Evolutionary conservation across 2,888 invertebrate species (phyloP), one percentile per base, ranked within the genome.

Genomic region (Barypeithes pellucidus): DNA sequence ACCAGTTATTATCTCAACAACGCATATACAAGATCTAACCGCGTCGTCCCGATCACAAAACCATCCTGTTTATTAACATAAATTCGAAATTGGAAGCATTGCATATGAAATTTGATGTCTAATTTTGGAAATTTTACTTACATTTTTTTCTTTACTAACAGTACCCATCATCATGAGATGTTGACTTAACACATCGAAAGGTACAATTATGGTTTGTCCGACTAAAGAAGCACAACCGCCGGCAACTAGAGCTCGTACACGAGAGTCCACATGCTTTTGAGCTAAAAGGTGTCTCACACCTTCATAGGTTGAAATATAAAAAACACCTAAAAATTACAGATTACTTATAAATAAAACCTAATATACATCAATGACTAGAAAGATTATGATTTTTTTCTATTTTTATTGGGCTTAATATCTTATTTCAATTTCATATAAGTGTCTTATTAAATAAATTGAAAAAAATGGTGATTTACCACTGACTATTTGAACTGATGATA

Each of bases 101-200:
- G n/a, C n/a, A n/a, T n/a, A n/a, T n/a, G n/a, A n/a, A n/a, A n/a
- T n/a, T n/a, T n/a, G n/a, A n/a, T n/a, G n/a, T n/a, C n/a, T n/a
- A n/a, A n/a, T n/a, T n/a, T n/a, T n/a, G n/a, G 84, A 71, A 67
- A 50, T 29, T 47, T 12, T 18, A n/a, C 50, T 62, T 66, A 75
- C 72, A 41, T 79, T 73, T 54, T 82, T 82, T 62, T 82, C 80
- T 45, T 80, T 81, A 69, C 78, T 78, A 8, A 79, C 79, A 24
- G 82, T 88, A 0, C 97, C 97, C 5, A 97, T 88, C 80, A 99
- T 94, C 97, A 98, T 98, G 67, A 98, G 90, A 84, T 99, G 98
- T 82, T 99, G 99, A 77, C 97, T 97, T 67, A 99, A 90, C 54
- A 99, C 95, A 86, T 99, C 99, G 83, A 98, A 95, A 3, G 99